Base-by-base conservation (phyloP, 2,113 vertebrate species). In the Microtus pennsylvanicus region DNA sequence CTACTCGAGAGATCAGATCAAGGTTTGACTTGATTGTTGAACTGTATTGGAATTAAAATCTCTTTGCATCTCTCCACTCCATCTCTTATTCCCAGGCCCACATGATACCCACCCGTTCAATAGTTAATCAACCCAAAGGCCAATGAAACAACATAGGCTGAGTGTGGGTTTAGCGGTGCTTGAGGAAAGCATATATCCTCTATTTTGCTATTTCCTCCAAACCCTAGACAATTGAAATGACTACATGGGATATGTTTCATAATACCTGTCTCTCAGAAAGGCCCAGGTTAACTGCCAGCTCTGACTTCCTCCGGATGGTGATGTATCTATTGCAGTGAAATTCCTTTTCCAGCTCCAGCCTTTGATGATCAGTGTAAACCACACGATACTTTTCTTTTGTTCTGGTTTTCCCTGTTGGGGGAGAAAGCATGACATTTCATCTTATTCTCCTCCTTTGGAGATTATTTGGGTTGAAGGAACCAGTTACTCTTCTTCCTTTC, bases 281-380 rank as follows among this genome's bases (percentile, higher is more conserved):
- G 38, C 99, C 99, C 88, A 99, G 99, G 97, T 99, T 99, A 96
- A 99, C 99, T 93, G 99, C 99, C 89, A 99, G 98, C 67, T 99
- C 99, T 83, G 99, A 99, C 97, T 99, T 99, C 97, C 99, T 99
- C 98, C 98, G 98, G 95, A 99, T 99, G 45, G 99, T 99, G 93
- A 99, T 99, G 19, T 99, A 99, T 99, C 99, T 99, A 98, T 99
- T 99, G 98, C 99, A 99, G 96, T 99, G 99, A 98, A 99, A 99
- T 98, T 99, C 99, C 97, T 99, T 99, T 98, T 99, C 99, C 98
- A 99, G 98, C 98, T 99, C 99, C 98, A 99, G 97, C 90, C 99
- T 98, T 98, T 99, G 99, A 58, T 99, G 99, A 89, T 99, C 99
- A 72, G 99, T 99, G 98, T 99, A 99, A 94, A 99, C 99, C 70